Conservation (phyloP, 2,797 vertebrate genomes). For the Cottoperca gobio region DNA sequence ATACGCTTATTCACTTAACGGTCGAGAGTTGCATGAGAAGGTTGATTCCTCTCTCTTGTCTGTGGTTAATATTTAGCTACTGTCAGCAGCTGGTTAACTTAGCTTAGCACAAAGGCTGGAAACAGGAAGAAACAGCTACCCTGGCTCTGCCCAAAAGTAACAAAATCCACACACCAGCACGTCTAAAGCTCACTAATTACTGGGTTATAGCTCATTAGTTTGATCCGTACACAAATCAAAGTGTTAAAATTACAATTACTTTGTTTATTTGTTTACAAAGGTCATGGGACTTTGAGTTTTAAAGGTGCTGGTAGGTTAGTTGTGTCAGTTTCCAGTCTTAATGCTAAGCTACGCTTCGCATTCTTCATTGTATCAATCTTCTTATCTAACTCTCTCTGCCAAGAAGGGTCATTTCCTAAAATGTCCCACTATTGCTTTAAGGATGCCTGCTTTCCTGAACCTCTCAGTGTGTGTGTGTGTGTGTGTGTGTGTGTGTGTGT, state of each 20-base stretch:
- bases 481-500: slow-evolving; percentile 6
- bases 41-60: not conserved
- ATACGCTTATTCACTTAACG: not conserved
- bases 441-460: slow-evolving; percentile 45
- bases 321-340: not conserved
- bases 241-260: not conserved
- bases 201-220: not conserved
- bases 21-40: not conserved
- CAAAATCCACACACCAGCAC: not conserved
- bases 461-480: slow-evolving; percentile 17
- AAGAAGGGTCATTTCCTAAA: slow-evolving; percentile 23
- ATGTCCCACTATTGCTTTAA: slow-evolving; percentile 34
- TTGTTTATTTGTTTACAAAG: not conserved
- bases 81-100: not conserved
- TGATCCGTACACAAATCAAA: not conserved
- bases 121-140: not conserved
- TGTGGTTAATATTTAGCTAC: not conserved
- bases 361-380: not conserved
- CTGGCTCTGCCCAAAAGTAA: not conserved
- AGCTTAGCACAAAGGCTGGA: slow-evolving; percentile 7
- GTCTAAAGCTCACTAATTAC: slow-evolving; percentile 12
- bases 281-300: slow-evolving; percentile 17
- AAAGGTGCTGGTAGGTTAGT: too few species aligned
- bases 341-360: not conserved
- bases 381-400: slow-evolving; percentile 1